Conservation (phyloP, 1,140 invertebrate species). For the Brachionus rotundiformis region DNA sequence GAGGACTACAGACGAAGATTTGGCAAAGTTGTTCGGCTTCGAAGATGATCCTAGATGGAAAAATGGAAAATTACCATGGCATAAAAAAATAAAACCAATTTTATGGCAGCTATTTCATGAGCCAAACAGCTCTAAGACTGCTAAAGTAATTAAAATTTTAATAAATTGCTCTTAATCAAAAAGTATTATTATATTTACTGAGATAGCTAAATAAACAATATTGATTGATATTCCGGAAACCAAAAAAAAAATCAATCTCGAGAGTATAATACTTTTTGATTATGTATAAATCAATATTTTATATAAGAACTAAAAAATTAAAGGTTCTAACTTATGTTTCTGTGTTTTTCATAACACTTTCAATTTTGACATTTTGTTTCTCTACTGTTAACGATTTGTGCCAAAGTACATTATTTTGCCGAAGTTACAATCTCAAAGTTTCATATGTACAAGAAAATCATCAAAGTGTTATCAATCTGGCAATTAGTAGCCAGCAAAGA, state of each 20-base stretch:
- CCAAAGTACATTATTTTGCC: slow-evolving; percentile 45
- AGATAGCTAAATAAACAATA: no score
- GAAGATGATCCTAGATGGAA: slow-evolving; percentile 52
- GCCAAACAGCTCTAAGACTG: slow-evolving; percentile 56
- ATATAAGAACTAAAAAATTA: not conserved
- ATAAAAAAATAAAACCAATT: slow-evolving; percentile 57
- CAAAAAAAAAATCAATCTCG: no score
- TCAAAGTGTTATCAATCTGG: slow-evolving; percentile 8
- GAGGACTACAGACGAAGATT: slow-evolving; percentile 36
- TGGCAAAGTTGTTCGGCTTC: slow-evolving; percentile 52
- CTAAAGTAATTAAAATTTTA: slow-evolving; percentile 56
- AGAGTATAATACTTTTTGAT: not conserved
- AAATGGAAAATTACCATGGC: slow-evolving; percentile 56
- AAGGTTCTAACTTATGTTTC: slow-evolving; percentile 27
- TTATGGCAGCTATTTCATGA: slow-evolving; percentile 61
- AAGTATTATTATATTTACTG: not conserved
- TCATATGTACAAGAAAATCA: not conserved
- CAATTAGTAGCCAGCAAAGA: slow-evolving; percentile 17
- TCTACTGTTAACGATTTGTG: slow-evolving; percentile 35
- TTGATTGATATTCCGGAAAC: no score
- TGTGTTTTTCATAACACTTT: slow-evolving; percentile 41
- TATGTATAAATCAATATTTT: not conserved
- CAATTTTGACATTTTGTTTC: slow-evolving; percentile 38
- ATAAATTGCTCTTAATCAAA: not conserved
- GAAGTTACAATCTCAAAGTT: slow-evolving; percentile 41